Base-by-base conservation (phyloP, 2,888 invertebrate species). In the Abrostola tripartita region DNA sequence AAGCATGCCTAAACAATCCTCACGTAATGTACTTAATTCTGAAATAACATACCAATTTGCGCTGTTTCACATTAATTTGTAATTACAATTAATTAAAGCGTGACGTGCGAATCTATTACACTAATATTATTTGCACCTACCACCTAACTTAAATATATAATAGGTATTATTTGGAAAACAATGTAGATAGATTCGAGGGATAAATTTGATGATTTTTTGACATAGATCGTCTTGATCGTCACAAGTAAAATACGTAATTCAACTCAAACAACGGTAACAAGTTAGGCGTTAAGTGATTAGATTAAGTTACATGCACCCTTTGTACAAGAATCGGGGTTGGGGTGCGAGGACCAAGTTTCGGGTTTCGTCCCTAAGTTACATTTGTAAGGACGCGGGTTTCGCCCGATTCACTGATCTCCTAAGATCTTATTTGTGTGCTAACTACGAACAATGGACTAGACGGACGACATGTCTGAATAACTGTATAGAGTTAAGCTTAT, bases 361-460 rank as follows among this genome's bases (percentile, higher is more conserved):
- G 88, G 89, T 84, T 4, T 84, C 88, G 88, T 88, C 91, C 92
- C 91, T 89, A 93, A 93, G 92, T 92, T 92, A 92, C 87, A 83
- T 85, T 85, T 87, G 86, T 86, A 81, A 88, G 85, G 85, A 85
- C 76, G 71, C 78, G 86, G 87, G 86, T 87, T 83, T 65, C 51
- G 5, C 51, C 80, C 87, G 83, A 81, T 83, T 85, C 88, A 82
- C 82, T 88, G 87, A 86, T 87, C 87, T 84, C 76, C 81, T 78
- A 83, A 85, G 85, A 88, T 86, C 87, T 88, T 88, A 85, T 90
- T 88, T 88, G 88, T 84, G 81, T 82, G 82, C 76, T 82, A 82
- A 85, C 80, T 84, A 72, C 71, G 84, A 86, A 89, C 89, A 90
- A 90, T 86, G 76, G 84, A 68, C 79, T 76, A 78, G 79, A 77